Percentiles rank a stretch among this genome's conserved stretches.
Evolutionary conservation across 2,113 vertebrate species (phyloP).

Genomic region (Hippocampus barbouri): DNA sequence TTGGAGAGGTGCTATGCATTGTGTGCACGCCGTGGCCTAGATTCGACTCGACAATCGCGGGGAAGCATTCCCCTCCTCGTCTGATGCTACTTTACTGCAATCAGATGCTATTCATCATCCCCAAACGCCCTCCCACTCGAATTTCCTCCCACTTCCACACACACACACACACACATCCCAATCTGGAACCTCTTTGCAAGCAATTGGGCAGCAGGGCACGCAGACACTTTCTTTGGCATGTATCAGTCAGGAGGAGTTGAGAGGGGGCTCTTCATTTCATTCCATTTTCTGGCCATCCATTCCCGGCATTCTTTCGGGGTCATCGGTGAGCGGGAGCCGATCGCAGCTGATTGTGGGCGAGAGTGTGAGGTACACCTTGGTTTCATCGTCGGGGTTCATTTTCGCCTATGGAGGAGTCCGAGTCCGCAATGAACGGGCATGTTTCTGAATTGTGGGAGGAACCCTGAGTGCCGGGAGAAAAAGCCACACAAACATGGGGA

Average conservation of each 20-base stretch:
- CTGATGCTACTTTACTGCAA: slow-evolving; percentile 51
- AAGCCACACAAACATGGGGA: too few relatives aligned
- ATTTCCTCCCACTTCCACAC: slow-evolving; percentile 26
- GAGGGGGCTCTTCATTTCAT: too few relatives aligned
- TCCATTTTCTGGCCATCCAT: too few relatives aligned
- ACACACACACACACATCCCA: slow-evolving; percentile 11
- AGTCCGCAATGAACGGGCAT: background rate
- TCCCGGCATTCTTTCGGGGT: too few relatives aligned
- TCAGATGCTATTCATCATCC: slow-evolving; percentile 66
- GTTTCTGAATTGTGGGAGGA: background rate
- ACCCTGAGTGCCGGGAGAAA: background rate
- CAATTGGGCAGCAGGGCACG: background rate
- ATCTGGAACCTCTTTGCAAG: slow-evolving; percentile 35
- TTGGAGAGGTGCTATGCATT: slow-evolving; percentile 40
- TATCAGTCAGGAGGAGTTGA: background rate
- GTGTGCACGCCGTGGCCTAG: slow-evolving; percentile 49
- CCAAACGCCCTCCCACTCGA: slow-evolving; percentile 44
- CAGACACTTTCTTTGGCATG: background rate
- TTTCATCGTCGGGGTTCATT: too few relatives aligned
- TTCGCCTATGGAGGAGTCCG: too few relatives aligned
- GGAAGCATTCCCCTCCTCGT: slow-evolving; percentile 50
- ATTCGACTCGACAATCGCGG: slow-evolving; percentile 61
- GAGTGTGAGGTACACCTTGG: too few relatives aligned
- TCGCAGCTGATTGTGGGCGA: too few relatives aligned
- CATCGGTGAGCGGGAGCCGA: too few relatives aligned